Conservation (phyloP, 1,140 invertebrate species). For the Ephestia elutella region DNA sequence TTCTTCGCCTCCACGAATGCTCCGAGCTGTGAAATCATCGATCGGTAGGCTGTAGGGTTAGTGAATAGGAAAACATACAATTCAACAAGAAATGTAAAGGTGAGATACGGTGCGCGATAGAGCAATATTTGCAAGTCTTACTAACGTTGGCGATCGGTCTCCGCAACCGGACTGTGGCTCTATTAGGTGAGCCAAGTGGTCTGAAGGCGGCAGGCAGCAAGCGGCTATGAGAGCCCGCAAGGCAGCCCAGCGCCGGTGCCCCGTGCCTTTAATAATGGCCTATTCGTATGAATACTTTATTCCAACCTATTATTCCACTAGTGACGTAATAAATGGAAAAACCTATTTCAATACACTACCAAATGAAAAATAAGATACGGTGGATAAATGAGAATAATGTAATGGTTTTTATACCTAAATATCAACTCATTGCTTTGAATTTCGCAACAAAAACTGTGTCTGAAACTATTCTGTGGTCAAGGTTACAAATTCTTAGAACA, state of each 20-base stretch:
- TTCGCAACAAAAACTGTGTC: background rate
- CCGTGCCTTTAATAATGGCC: constrained; percentile 31
- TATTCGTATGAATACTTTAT: background rate
- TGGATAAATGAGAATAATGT: constrained; percentile 4
- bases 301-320: background rate
- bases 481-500: background rate
- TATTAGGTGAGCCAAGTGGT: constrained; percentile 49
- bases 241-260: constrained; percentile 44
- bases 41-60: constrained; percentile 66
- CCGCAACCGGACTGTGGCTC: constrained; percentile 44
- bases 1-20: constrained; percentile 76
- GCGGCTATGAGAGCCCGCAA: constrained; percentile 49
- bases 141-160: constrained; percentile 61
- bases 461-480: constrained; percentile 6
- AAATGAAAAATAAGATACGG: constrained; percentile 1
- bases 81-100: constrained; percentile 43
- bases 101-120: constrained; percentile 42
- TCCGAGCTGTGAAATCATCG: constrained; percentile 76
- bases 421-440: constrained; percentile 6
- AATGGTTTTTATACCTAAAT: constrained; percentile 2
- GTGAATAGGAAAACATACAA: constrained; percentile 41
- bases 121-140: constrained; percentile 32
- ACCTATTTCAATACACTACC: background rate
- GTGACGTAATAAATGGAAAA: background rate
- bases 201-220: constrained; percentile 60